Conservation (phyloP, 2,797 vertebrate genomes). For the Rhinophrynus dorsalis region DNA sequence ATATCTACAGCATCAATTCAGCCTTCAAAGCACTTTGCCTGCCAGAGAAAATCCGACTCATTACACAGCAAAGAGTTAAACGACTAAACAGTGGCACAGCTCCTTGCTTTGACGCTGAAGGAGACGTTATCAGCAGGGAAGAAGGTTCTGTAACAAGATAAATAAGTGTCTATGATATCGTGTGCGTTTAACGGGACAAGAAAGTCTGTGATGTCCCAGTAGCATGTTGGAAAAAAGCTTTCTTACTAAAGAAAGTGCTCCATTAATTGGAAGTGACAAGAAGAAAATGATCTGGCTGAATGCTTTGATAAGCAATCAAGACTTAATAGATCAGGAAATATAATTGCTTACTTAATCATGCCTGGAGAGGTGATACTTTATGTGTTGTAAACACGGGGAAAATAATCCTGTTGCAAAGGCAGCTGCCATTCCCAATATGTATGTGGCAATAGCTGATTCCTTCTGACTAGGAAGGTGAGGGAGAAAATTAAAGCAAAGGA, state of each 20-base stretch:
- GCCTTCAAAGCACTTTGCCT: too few relatives aligned
- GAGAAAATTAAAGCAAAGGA: constrained; percentile 9
- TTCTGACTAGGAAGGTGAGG: constrained; percentile 21
- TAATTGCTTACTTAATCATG: constrained; percentile 76
- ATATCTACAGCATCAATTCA: too few relatives aligned
- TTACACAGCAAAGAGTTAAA: too few relatives aligned
- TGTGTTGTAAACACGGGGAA: constrained; percentile 57
- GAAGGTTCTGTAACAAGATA: constrained; percentile 34
- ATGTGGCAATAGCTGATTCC: constrained; percentile 12
- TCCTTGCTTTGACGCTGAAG: background rate
- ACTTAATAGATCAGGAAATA: constrained; percentile 77
- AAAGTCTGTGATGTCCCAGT: background rate
- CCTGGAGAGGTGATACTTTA: constrained; percentile 58
- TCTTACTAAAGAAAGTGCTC: constrained; percentile 50
- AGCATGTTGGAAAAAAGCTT: constrained; percentile 27
- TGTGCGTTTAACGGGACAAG: constrained; percentile 30
- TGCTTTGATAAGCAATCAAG: constrained; percentile 77
- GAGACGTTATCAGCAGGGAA: constrained; percentile 12
- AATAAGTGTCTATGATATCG: constrained; percentile 38
- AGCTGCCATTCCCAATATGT: constrained; percentile 35
- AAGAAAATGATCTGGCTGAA: constrained; percentile 73
- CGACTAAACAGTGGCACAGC: too few relatives aligned
- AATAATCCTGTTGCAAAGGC: constrained; percentile 34
- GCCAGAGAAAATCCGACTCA: too few relatives aligned
- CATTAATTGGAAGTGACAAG: constrained; percentile 75